Percentiles rank a stretch among this genome's conserved stretches.
Conservation (phyloP, 2,797 vertebrate genomes). For the Enteromius trimaculatus region DNA sequence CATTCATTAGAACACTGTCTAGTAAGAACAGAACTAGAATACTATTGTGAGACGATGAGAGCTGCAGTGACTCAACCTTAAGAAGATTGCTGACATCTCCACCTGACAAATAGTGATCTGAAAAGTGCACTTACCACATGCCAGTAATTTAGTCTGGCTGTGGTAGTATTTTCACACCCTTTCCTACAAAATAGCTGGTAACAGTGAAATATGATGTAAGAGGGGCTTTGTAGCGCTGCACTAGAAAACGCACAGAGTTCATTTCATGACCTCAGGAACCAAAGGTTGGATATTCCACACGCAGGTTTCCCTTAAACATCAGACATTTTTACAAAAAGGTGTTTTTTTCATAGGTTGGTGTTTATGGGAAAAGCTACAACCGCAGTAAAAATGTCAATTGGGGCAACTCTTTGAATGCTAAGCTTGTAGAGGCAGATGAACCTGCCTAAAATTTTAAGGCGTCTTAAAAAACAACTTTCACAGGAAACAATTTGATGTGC, state of each 20-base stretch:
- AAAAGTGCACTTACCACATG: not conserved
- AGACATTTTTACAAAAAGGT: not conserved
- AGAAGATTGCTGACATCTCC: not conserved
- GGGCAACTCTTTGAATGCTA: not conserved
- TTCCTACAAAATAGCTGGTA: conserved; percentile 1
- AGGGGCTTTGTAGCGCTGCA: conserved; percentile 11
- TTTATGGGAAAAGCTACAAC: conserved; percentile 40
- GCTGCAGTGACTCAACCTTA: not conserved
- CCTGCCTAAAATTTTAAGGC: too few species aligned
- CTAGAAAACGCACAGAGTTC: conserved; percentile 26
- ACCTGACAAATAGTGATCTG: conserved; percentile 13
- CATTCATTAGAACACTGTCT: not conserved
- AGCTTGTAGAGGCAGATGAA: not conserved
- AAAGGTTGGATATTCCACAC: conserved; percentile 28
- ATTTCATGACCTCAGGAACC: conserved; percentile 36
- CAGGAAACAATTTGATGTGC: not conserved
- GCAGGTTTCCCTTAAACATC: conserved; percentile 45
- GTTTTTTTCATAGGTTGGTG: conserved; percentile 22
- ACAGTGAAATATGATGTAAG: conserved; percentile 41
- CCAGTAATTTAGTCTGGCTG: conserved; percentile 21
- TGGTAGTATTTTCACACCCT: conserved; percentile 33
- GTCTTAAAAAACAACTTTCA: not conserved
- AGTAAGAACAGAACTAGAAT: conserved; percentile 14
- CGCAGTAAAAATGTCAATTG: not conserved
- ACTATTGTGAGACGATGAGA: not conserved